A percentile compares a stretch with the other conserved stretches of the same genome.
These are phyloP conservation scores for Trimorus sp. DNA, from an alignment of 2,888 invertebrate species.

Conservation along the genomic window DNA sequence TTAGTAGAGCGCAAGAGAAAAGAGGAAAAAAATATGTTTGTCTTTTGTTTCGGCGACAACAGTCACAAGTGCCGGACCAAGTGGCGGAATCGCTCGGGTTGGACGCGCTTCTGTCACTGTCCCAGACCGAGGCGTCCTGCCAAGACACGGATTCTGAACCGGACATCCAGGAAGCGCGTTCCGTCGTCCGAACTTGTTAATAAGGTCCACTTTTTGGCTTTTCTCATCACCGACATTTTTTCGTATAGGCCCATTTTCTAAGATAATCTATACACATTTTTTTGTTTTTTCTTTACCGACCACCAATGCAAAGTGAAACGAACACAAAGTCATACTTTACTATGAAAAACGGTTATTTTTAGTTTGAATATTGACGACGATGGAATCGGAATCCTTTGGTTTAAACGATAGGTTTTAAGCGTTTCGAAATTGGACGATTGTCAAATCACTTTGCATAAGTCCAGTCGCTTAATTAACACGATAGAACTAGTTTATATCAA, in stretches of 20 bases:
- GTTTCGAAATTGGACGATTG: neutral
- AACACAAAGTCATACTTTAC: neutral
- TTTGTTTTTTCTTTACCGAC: constrained; percentile 7
- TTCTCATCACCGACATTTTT: constrained; percentile 8
- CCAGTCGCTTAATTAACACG: constrained; percentile 44
- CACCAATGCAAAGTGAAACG: constrained; percentile 38
- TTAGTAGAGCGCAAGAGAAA: constrained; percentile 10
- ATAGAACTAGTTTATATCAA: constrained; percentile 47
- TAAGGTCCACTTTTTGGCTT: constrained; percentile 31
- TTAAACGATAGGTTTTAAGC: neutral
- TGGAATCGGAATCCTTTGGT: constrained; percentile 20
- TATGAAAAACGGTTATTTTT: constrained; percentile 4
- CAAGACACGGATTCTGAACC: constrained; percentile 74
- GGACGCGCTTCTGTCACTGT: constrained; percentile 80
- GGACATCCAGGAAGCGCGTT: constrained; percentile 76
- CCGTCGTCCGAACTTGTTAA: constrained; percentile 77
- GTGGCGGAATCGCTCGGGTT: constrained; percentile 76
- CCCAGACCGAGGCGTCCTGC: constrained; percentile 77
- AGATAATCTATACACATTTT: neutral
- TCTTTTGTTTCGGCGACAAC: constrained; percentile 70
- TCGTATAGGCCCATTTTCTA: neutral
- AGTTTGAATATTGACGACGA: constrained; percentile 26
- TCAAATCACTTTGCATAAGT: constrained; percentile 48
- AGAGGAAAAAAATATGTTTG: constrained; percentile 49
- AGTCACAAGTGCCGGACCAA: constrained; percentile 74